Conservation (phyloP, 2,888 invertebrate genomes). For the Subacronicta megacephala region DNA sequence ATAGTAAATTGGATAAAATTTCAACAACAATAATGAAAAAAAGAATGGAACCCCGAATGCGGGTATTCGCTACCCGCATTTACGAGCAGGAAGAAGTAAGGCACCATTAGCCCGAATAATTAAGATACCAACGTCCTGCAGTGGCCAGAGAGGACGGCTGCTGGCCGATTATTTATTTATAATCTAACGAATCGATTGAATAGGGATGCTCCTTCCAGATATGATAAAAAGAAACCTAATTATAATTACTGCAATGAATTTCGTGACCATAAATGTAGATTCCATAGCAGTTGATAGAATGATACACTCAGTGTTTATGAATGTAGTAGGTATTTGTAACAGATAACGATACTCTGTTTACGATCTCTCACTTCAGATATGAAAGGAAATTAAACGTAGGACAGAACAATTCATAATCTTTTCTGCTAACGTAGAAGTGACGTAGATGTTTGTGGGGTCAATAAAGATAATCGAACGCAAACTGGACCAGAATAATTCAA, state of each 20-base stretch:
- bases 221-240: no score
- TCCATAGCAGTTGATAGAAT: slow-evolving; percentile 62
- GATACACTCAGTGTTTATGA: slow-evolving; percentile 69
- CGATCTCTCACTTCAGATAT: slow-evolving; percentile 64
- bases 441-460: slow-evolving; percentile 61
- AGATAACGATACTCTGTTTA: slow-evolving; percentile 75
- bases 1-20: no score
- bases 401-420: slow-evolving; percentile 39
- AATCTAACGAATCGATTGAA: no score
- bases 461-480: slow-evolving; percentile 59
- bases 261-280: slow-evolving; percentile 20
- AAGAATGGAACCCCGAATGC: neutral
- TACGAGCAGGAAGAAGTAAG: no score
- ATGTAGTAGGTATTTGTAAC: slow-evolving; percentile 60
- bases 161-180: neutral
- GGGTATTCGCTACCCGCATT: no score
- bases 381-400: slow-evolving; percentile 46
- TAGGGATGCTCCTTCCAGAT: no score
- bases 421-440: slow-evolving; percentile 45
- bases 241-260: no score
- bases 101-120: neutral
- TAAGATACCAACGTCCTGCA: neutral
- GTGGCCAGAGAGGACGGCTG: neutral
- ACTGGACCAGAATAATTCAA: slow-evolving; percentile 65
- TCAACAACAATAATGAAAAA: no score